Percentiles rank a stretch among this genome's conserved stretches.
These are phyloP conservation scores for Sarcophaga caerulescens DNA, from an alignment of 2,888 invertebrate species.

Conservation along the genomic window DNA sequence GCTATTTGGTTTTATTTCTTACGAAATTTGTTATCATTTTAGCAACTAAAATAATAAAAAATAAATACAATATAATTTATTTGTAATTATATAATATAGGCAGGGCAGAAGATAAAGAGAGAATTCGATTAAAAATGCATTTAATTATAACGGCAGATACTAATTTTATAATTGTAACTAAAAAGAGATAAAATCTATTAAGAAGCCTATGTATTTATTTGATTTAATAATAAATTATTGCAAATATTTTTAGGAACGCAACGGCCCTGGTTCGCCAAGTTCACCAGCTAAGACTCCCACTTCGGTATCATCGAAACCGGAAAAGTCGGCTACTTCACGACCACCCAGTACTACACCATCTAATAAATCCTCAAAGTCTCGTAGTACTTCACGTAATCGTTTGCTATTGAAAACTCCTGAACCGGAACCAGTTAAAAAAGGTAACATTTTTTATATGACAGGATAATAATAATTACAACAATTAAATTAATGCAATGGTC, in stretches of 20 bases:
- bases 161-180: constrained; percentile 74
- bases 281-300: constrained; percentile 88
- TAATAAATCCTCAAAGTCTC: constrained; percentile 80
- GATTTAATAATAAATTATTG: neutral
- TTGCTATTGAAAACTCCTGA: constrained; percentile 87
- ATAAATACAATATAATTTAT: constrained; percentile 15
- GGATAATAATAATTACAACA: too few relatives aligned
- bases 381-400: constrained; percentile 81
- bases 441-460: constrained; percentile 80
- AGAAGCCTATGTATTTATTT: neutral
- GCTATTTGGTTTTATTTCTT: constrained; percentile 19
- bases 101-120: constrained; percentile 18
- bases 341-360: constrained; percentile 81
- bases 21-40: constrained; percentile 23
- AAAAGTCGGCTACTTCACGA: constrained; percentile 79
- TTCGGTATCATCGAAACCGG: constrained; percentile 80
- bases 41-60: constrained; percentile 27
- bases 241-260: constrained; percentile 82
- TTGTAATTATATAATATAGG: constrained; percentile 21
- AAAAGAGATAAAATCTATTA: neutral
- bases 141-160: constrained; percentile 76
- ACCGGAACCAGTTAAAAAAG: constrained; percentile 87
- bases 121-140: constrained; percentile 73
- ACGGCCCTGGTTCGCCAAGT: constrained; percentile 85
- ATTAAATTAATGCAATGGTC: too few relatives aligned